Base-by-base conservation (phyloP, 2,888 invertebrate genomes). In the Sisyra nigra region DNA sequence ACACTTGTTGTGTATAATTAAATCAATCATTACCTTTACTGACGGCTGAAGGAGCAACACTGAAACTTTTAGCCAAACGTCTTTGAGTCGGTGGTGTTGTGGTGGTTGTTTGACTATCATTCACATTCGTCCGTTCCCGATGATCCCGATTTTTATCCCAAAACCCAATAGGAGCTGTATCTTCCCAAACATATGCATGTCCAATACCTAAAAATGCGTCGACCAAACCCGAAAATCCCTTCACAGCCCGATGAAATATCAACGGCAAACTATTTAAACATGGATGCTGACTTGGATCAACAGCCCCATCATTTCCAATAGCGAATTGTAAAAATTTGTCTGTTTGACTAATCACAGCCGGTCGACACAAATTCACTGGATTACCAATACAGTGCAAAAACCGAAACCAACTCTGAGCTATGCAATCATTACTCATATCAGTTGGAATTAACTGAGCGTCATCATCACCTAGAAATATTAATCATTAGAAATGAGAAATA, bases 341-440 rank as follows among this genome's bases (percentile, higher is more conserved):
- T 0, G 80, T 80, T 55, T 80, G 77, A 51, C 75, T 72, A 41
- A 74, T 70, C 48, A 85, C 69, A 52, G 85, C 80, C 0, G 91
- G 89, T 32, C 85, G 78, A 53, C 88, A 88, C 47, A 97, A 68
- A 53, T 91, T 89, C 1, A 89, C 91, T 0, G 96, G 96, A 65
- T 93, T 93, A 24, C 94, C 93, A 48, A 96, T 80, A 32, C 89
- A 87, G 56, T 94, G 89, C 46, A 96, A 67, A 56, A 96, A 82
- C 46, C 96, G 75, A 64, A 91, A 96, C 96, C 96, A 96, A 54
- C 86, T 83, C 67, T 97, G 96, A 45, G 88, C 84, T 32, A 94
- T 79, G 47, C 89, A 88, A 58, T 92, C 88, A 47, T 85, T 78
- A 35, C 78, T 74, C 85, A 94, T 93, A 41, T 80, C 81, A 1